phyloP scores from a whole-genome alignment of 1,140 invertebrate genomes.

The Drosophila tani region DNA sequence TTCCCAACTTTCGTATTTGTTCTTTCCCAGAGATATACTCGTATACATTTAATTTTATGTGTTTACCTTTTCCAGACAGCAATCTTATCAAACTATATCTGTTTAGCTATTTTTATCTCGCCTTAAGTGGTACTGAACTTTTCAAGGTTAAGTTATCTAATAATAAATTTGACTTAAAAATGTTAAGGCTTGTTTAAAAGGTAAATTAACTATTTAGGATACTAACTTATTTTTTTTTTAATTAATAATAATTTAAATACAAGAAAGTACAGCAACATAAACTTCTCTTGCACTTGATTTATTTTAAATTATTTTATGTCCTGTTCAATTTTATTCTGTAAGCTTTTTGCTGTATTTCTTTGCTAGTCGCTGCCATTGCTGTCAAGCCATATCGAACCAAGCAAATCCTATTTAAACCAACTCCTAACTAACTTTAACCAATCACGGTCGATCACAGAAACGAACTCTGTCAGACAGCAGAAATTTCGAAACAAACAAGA shows the following conservation, averaged over 20 bases:
- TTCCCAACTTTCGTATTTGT: conserved; percentile 14
- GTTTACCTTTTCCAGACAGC: background rate
- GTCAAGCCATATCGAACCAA: conserved; percentile 8
- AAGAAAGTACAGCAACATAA: no score
- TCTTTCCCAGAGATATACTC: conserved; percentile 1
- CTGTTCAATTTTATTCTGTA: background rate
- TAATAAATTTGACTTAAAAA: background rate
- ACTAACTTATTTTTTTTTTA: no score
- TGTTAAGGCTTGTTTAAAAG: background rate
- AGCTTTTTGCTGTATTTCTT: background rate
- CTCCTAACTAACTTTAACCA: conserved; percentile 44
- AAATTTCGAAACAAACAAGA: conserved; percentile 39
- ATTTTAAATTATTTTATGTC: background rate
- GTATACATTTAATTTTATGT: background rate
- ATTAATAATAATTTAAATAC: background rate
- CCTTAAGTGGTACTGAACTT: conserved; percentile 2
- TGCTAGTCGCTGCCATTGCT: background rate
- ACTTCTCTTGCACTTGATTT: no score
- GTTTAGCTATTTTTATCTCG: conserved; percentile 1
- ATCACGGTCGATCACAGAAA: conserved; percentile 4
- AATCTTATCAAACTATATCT: conserved; percentile 38
- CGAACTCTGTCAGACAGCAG: conserved; percentile 3
- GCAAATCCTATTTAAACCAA: conserved; percentile 18
- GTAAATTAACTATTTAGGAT: background rate
- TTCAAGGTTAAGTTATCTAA: conserved; percentile 20